Evolutionary conservation across 2,113 vertebrate species (phyloP).

Genomic region (Coptodon rendalli): DNA sequence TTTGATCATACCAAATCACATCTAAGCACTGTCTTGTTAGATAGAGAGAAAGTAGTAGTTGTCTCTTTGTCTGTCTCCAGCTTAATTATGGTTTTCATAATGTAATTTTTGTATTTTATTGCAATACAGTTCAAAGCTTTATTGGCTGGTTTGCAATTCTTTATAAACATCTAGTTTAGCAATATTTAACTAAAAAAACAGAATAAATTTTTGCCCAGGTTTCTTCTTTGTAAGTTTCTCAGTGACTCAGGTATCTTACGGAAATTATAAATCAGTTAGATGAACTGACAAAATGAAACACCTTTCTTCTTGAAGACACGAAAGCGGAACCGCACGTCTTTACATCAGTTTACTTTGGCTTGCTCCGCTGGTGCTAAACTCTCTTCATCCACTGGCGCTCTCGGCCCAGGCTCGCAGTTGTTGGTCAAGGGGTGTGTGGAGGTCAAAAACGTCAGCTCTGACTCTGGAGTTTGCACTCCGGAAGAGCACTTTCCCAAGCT

Average conservation of each 20-base stretch:
- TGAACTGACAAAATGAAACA: background rate
- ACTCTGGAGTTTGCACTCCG: constrained; percentile 56
- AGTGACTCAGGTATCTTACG: background rate
- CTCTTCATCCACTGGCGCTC: background rate
- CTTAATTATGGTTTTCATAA: background rate
- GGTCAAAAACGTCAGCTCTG: constrained; percentile 30
- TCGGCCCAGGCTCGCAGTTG: constrained; percentile 26
- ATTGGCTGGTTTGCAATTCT: background rate
- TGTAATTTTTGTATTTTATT: background rate
- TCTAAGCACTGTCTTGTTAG: constrained; percentile 35
- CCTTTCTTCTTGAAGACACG: background rate
- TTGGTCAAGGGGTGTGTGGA: constrained; percentile 46
- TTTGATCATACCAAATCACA: constrained; percentile 46
- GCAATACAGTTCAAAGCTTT: background rate
- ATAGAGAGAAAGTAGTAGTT: constrained; percentile 14
- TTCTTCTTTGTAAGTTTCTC: background rate
- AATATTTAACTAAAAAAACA: background rate
- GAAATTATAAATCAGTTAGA: background rate
- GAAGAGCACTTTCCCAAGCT: constrained; percentile 73
- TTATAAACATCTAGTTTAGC: background rate
- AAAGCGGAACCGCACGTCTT: background rate
- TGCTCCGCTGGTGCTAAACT: background rate
- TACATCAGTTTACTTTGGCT: constrained; percentile 6
- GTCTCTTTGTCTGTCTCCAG: constrained; percentile 24
- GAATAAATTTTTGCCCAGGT: background rate